Evolutionary conservation across 2,888 invertebrate genomes (phyloP).

Genomic region (Trileptium ribeirensis): DNA sequence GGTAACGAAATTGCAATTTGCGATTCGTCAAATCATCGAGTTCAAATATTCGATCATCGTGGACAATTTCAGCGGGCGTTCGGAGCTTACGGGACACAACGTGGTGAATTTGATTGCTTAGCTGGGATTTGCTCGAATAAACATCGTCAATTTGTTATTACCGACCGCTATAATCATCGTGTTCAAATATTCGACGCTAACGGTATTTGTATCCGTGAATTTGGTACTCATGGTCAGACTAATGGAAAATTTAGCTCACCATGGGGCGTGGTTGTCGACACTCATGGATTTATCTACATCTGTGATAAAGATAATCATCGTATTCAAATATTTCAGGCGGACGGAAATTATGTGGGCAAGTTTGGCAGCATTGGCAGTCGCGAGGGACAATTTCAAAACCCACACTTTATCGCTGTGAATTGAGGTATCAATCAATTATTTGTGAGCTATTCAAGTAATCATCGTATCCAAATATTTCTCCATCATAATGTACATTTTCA

Average conservation of each 20-base stretch:
- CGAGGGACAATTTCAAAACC: constrained; percentile 89
- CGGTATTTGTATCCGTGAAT: constrained; percentile 62
- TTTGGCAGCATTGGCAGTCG: constrained; percentile 85
- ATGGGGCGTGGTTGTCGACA: constrained; percentile 96
- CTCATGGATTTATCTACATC: constrained; percentile 89
- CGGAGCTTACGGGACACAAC: constrained; percentile 86
- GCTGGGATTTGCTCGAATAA: constrained; percentile 93
- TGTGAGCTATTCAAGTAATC: constrained; percentile 95
- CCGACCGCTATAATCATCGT: constrained; percentile 87
- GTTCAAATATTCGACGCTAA: constrained; percentile 67
- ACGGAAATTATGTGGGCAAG: constrained; percentile 93
- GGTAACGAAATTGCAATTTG: constrained; percentile 85
- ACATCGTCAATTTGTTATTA: constrained; percentile 90
- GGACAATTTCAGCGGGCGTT: constrained; percentile 87
- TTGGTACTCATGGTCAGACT: constrained; percentile 86
- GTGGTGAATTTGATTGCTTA: constrained; percentile 94
- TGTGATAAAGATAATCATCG: constrained; percentile 70
- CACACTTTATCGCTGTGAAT: constrained; percentile 93
- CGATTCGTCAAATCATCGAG: constrained; percentile 93
- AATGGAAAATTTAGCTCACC: constrained; percentile 84
- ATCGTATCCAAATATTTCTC: constrained; percentile 77
- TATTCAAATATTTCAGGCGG: constrained; percentile 96
- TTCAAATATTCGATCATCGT: constrained; percentile 84
- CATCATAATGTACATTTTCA: constrained; percentile 62
- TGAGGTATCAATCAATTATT: constrained; percentile 80